Evolutionary conservation across 2,888 invertebrate species (phyloP).

Genomic region (Gari tellinella): DNA sequence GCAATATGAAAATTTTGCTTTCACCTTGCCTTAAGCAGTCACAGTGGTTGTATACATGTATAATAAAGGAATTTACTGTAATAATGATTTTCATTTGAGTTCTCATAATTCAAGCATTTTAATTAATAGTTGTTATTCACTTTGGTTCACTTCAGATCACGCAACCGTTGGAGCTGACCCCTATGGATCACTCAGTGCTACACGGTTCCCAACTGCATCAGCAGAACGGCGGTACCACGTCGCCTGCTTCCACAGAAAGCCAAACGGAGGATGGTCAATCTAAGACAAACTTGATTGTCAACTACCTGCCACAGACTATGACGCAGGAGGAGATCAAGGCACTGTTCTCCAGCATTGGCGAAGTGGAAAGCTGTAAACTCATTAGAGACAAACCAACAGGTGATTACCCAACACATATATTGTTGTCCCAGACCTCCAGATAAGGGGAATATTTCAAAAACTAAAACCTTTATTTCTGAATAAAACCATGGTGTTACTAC

Average conservation of each 20-base stretch:
- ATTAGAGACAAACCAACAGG: constrained; percentile 99
- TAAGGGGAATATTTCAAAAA: too few relatives aligned
- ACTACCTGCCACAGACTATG: constrained; percentile 99
- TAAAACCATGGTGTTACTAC: too few relatives aligned
- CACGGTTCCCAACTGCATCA: constrained; percentile 69
- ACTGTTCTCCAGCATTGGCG: constrained; percentile 98
- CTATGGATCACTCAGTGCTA: constrained; percentile 74
- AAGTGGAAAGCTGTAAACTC: constrained; percentile 99
- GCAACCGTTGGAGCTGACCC: constrained; percentile 72
- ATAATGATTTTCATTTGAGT: too few relatives aligned
- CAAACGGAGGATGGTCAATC: constrained; percentile 77
- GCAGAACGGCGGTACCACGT: constrained; percentile 75
- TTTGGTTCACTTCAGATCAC: constrained; percentile 71
- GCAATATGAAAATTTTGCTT: too few relatives aligned
- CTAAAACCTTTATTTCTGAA: too few relatives aligned
- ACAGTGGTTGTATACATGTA: too few relatives aligned
- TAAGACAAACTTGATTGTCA: constrained; percentile 98
- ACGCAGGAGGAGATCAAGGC: constrained; percentile 99
- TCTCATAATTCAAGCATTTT: too few relatives aligned
- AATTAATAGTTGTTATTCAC: too few relatives aligned
- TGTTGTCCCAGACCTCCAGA: too few relatives aligned
- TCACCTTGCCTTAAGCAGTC: too few relatives aligned
- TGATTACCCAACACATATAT: too few relatives aligned
- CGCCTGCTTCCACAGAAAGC: constrained; percentile 73
- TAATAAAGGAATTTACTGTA: too few relatives aligned